Percentiles rank a stretch among this genome's conserved stretches.
Evolutionary conservation across 2,888 invertebrate genomes (phyloP).

Genomic region (Calephelis perditalis): DNA sequence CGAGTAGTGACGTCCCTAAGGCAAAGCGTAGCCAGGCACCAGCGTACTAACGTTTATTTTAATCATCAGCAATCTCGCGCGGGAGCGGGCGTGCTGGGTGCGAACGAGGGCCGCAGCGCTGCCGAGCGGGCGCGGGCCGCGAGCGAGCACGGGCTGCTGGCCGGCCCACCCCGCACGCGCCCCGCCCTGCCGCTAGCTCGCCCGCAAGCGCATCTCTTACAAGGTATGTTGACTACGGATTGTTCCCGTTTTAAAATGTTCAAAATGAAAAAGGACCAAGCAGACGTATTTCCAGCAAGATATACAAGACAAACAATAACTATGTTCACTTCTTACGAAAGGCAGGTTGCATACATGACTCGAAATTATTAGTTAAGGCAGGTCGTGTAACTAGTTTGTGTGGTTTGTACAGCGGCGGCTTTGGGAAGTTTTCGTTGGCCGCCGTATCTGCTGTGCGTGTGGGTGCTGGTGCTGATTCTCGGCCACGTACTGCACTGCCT

Average conservation of each 20-base stretch:
- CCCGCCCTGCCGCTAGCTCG: constrained; percentile 25
- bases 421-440: constrained; percentile 68
- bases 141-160: constrained; percentile 41
- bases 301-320: too few species aligned
- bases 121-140: constrained; percentile 17
- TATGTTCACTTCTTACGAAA: too few species aligned
- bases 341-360: too few species aligned
- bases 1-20: too few species aligned
- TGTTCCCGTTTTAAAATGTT: too few species aligned
- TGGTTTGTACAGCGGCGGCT: constrained; percentile 41
- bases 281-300: too few species aligned
- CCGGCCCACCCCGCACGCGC: constrained; percentile 39
- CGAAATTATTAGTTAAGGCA: too few species aligned
- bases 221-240: constrained; percentile 37
- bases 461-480: constrained; percentile 56
- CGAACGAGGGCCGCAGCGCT: not conserved
- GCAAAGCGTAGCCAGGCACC: too few species aligned
- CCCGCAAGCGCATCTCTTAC: constrained; percentile 37
- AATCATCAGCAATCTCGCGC: constrained; percentile 43
- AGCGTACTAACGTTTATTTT: not conserved
- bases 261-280: too few species aligned
- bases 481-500: constrained; percentile 61
- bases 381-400: too few species aligned
- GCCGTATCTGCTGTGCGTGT: constrained; percentile 64
- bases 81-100: constrained; percentile 17